These are phyloP conservation scores for Drusus annulatus DNA, from an alignment of 1,140 invertebrate species.

Conservation along the genomic window DNA sequence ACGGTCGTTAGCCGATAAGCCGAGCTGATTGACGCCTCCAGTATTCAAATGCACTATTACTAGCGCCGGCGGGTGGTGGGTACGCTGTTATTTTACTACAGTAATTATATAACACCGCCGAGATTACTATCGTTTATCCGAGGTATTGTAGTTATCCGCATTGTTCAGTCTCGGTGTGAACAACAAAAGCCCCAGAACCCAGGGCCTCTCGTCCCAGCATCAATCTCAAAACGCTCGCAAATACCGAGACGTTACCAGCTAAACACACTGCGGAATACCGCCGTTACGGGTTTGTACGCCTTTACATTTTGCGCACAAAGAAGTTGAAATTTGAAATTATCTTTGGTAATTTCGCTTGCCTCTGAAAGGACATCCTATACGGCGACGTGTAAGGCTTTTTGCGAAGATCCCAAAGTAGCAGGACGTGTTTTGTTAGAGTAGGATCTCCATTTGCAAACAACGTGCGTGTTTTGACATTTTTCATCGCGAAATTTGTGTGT, in stretches of 20 bases:
- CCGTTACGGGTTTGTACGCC: no score
- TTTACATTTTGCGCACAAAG: conserved; percentile 40
- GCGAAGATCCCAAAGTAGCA: conserved; percentile 56
- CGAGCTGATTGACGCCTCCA: conserved; percentile 43
- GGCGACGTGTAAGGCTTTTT: conserved; percentile 47
- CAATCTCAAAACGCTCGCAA: conserved; percentile 41
- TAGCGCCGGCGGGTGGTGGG: conserved; percentile 33
- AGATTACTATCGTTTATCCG: conserved; percentile 48
- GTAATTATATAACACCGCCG: conserved; percentile 48
- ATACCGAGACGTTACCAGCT: conserved; percentile 1
- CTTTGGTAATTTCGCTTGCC: conserved; percentile 52
- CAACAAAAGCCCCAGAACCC: conserved; percentile 44
- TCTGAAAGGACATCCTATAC: conserved; percentile 40
- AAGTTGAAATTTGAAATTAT: conserved; percentile 58
- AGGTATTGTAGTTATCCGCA: conserved; percentile 38
- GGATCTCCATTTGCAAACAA: conserved; percentile 53
- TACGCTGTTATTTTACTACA: conserved; percentile 35
- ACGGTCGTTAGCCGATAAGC: conserved; percentile 48
- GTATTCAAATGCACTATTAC: conserved; percentile 48
- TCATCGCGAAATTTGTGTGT: conserved; percentile 40
- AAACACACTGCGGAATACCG: neutral
- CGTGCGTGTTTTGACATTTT: conserved; percentile 45
- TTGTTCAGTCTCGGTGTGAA: conserved; percentile 20
- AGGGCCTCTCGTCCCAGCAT: conserved; percentile 10
- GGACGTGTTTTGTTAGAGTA: conserved; percentile 53